Base-by-base conservation (phyloP, 2,888 invertebrate genomes). In the Marronus borbonicus region DNA sequence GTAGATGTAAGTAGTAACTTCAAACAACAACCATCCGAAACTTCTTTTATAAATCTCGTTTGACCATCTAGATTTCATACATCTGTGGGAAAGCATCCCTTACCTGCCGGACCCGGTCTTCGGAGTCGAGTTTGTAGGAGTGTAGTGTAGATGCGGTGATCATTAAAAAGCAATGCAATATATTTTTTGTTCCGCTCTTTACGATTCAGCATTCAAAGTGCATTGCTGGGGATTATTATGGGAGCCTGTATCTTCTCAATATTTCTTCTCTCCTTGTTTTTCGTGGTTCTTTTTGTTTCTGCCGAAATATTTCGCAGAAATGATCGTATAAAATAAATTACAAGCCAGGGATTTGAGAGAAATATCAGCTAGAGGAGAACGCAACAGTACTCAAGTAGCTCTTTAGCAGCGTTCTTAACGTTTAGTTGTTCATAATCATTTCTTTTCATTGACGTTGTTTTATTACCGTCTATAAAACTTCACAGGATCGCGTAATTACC, bases 101-200 rank as follows among this genome's bases (percentile, higher is more conserved):
- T 79, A 79, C 78, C 78, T 79, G 77, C 77, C 60, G 60, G 70
- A 39, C 49, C 68, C 62, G 20, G 60, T 64, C 77, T 62, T 50
- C 28, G 60, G 39, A 58, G 39, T 44, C 60, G 69, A 58, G 77
- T 77, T 62, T 69, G 77, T 81, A 80, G 76, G 82, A 81, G 82
- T 81, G 82, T 82, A 81, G 81, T 81, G 82, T 82, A 83, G 81
- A 81, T 83, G 83, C 83, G 81, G 83, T 80, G 82, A 83, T 84
- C 84, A 84, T 84, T 84, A 84, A 84, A 84, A 82, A 81, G 84
- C 83, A 83, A 84, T 85, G 84, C 82, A 83, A 83, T 84, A 81
- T 83, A 82, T 84, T 83, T 84, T 84, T 84, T 81, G 81, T 82
- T 82, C 80, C 80, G 79, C 76, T 80, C 78, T 79, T 81, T 80